These are phyloP conservation scores for Trachemys scripta DNA, from an alignment of 2,113 vertebrate genomes.

Conservation along the genomic window DNA sequence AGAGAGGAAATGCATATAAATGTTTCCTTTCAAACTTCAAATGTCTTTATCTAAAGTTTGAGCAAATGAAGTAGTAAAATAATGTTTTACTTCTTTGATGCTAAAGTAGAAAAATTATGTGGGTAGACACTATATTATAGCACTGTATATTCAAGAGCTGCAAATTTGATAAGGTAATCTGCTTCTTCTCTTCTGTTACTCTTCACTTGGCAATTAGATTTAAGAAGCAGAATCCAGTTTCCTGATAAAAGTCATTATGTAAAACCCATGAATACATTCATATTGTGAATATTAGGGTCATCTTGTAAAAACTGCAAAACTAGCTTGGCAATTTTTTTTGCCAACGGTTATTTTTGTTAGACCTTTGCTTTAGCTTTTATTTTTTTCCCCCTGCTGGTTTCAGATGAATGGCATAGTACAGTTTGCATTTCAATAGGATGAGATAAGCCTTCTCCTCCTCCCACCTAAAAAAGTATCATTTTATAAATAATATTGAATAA, in stretches of 20 bases:
- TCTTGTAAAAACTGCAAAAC: slow-evolving; percentile 82
- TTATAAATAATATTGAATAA: slow-evolving; percentile 86
- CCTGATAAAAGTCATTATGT: slow-evolving; percentile 86
- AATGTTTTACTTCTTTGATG: slow-evolving; percentile 76
- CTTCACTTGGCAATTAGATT: slow-evolving; percentile 85
- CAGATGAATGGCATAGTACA: slow-evolving; percentile 71
- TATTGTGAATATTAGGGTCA: slow-evolving; percentile 84
- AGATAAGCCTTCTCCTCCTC: slow-evolving; percentile 79
- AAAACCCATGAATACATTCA: slow-evolving; percentile 86
- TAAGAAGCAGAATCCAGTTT: slow-evolving; percentile 84
- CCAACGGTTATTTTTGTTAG: slow-evolving; percentile 80
- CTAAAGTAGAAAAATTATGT: slow-evolving; percentile 80
- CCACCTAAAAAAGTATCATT: slow-evolving; percentile 79
- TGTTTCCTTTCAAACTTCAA: slow-evolving; percentile 63
- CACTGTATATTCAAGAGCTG: slow-evolving; percentile 83
- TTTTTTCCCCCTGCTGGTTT: slow-evolving; percentile 59
- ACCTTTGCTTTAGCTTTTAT: slow-evolving; percentile 77
- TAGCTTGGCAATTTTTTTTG: slow-evolving; percentile 69
- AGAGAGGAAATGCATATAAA: slow-evolving; percentile 69
- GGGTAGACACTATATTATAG: slow-evolving; percentile 81
- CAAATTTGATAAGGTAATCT: slow-evolving; percentile 86
- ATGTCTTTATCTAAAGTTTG: slow-evolving; percentile 77
- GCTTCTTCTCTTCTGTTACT: slow-evolving; percentile 81
- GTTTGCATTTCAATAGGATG: slow-evolving; percentile 84
- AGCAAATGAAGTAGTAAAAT: slow-evolving; percentile 78